Percentiles rank a stretch among this genome's conserved stretches.
These are phyloP conservation scores for Lymantria dispar DNA, from an alignment of 2,888 invertebrate species.

Conservation along the genomic window DNA sequence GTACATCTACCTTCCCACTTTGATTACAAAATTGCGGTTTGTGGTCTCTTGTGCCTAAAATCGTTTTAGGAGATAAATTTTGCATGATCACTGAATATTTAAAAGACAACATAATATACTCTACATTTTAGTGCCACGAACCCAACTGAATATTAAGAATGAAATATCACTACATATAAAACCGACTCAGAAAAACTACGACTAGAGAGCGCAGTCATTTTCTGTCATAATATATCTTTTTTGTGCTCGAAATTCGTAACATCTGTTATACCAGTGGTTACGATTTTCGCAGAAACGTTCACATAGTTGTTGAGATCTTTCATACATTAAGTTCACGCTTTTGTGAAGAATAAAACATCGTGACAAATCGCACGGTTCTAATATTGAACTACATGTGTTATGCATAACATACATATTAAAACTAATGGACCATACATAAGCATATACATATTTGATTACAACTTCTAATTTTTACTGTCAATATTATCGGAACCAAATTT, in stretches of 20 bases:
- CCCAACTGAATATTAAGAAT: constrained; percentile 23
- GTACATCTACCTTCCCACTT: constrained; percentile 14
- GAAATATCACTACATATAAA: constrained; percentile 33
- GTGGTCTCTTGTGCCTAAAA: too few relatives aligned
- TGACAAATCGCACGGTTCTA: constrained; percentile 29
- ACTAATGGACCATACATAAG: too few relatives aligned
- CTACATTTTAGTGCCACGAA: constrained; percentile 1
- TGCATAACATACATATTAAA: too few relatives aligned
- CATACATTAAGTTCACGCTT: constrained; percentile 42
- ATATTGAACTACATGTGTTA: constrained; percentile 3
- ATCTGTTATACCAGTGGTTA: constrained; percentile 55
- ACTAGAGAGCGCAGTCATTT: constrained; percentile 67
- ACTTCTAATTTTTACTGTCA: too few relatives aligned
- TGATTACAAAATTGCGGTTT: constrained; percentile 35
- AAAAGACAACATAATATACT: background rate
- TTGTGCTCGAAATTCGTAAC: constrained; percentile 69
- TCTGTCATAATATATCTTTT: constrained; percentile 70
- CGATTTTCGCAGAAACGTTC: constrained; percentile 21
- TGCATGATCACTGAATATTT: too few relatives aligned
- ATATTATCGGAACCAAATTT: too few relatives aligned
- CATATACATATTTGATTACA: too few relatives aligned
- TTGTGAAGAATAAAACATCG: constrained; percentile 34
- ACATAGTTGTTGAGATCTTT: constrained; percentile 41
- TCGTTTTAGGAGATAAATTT: too few relatives aligned
- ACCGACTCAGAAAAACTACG: constrained; percentile 53